Evolutionary conservation across 2,888 invertebrate genomes (phyloP).

Genomic region (Athripsodes cinereus): DNA sequence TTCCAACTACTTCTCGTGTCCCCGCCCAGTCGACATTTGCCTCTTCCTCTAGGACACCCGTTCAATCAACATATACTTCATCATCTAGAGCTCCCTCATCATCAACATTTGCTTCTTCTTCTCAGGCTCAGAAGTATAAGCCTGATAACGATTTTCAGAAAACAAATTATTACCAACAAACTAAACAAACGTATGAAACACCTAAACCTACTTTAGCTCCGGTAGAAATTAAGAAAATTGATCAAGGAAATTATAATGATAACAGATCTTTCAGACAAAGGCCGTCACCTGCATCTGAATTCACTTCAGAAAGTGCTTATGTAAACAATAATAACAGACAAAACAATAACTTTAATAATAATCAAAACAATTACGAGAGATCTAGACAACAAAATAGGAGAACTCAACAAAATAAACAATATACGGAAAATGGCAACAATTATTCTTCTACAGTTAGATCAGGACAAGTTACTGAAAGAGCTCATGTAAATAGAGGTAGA

Average conservation of each 20-base stretch:
- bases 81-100: not conserved
- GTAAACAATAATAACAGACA: slow-evolving; percentile 21
- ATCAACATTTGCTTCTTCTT: not conserved
- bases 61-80: slow-evolving; percentile 18
- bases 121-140: not conserved
- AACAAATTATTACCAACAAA: not conserved
- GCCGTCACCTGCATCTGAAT: slow-evolving; percentile 28
- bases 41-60: slow-evolving; percentile 14
- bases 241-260: slow-evolving; percentile 27
- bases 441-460: slow-evolving; percentile 27
- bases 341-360: slow-evolving; percentile 11
- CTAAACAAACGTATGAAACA: not conserved
- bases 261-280: slow-evolving; percentile 25
- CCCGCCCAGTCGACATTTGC: slow-evolving; percentile 22
- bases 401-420: slow-evolving; percentile 4
- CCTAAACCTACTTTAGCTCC: not conserved
- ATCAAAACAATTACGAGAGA: slow-evolving; percentile 26
- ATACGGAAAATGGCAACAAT: slow-evolving; percentile 4
- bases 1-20: slow-evolving; percentile 34
- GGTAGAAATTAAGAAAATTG: slow-evolving; percentile 27
- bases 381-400: slow-evolving; percentile 1
- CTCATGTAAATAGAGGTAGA: slow-evolving; percentile 32
- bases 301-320: slow-evolving; percentile 5
- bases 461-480: slow-evolving; percentile 25
- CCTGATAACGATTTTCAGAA: not conserved